Percentiles rank a stretch among this genome's conserved stretches.
Conservation (phyloP, 35 echinoderm and acorn worm species). For the Hemicentrotus pulcherrimus region DNA sequence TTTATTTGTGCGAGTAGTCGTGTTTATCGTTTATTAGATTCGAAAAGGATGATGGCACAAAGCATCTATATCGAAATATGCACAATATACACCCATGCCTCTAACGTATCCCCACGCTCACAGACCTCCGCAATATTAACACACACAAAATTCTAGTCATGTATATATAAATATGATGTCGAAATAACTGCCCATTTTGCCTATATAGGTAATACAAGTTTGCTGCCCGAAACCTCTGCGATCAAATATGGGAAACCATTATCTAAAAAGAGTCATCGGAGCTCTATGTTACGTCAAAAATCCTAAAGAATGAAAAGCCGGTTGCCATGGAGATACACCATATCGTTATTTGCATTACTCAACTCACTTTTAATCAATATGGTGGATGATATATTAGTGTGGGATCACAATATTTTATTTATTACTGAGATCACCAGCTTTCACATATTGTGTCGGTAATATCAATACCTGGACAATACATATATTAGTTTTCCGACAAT, state of each 20-base stretch:
- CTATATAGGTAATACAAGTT: background rate
- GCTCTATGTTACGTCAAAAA: background rate
- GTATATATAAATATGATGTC: background rate
- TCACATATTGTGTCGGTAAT: too few species aligned
- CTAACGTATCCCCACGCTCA: too few species aligned
- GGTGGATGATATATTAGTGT: background rate
- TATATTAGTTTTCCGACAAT: too few species aligned
- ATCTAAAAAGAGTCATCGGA: background rate
- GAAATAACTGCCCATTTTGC: background rate
- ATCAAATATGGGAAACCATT: background rate
- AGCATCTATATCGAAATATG: too few species aligned
- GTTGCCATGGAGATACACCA: background rate
- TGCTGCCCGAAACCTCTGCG: background rate
- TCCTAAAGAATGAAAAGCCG: background rate
- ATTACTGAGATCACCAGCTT: background rate
- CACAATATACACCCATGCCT: too few species aligned
- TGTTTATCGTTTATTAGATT: too few species aligned
- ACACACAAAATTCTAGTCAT: too few species aligned
- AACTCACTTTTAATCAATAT: background rate
- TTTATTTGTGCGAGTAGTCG: too few species aligned
- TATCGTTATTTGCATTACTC: background rate
- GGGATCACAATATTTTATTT: background rate
- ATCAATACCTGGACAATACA: too few species aligned
- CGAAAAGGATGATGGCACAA: too few species aligned
- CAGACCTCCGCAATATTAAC: too few species aligned